These are phyloP conservation scores for Vespertilio murinus DNA, from an alignment of 2,797 vertebrate species.

Conservation along the genomic window DNA sequence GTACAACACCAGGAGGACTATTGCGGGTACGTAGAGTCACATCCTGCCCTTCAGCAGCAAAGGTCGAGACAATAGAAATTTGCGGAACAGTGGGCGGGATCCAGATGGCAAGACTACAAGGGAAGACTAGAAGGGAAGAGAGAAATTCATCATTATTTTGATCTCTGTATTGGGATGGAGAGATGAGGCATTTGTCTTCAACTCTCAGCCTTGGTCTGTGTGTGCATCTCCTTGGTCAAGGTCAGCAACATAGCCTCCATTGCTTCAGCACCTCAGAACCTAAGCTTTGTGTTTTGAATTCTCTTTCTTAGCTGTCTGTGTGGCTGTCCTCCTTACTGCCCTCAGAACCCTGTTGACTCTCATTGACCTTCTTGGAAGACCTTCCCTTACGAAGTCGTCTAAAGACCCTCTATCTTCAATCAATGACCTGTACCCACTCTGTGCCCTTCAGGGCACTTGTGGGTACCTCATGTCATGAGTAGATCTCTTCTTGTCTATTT, in stretches of 20 bases:
- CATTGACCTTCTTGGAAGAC: rapidly evolving
- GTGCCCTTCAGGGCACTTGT: background rate
- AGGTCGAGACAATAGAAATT: background rate
- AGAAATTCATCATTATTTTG: background rate
- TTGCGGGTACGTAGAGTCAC: too few relatives aligned
- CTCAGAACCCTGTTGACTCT: background rate
- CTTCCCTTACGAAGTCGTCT: background rate
- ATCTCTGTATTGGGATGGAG: background rate
- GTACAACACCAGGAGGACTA: too few relatives aligned
- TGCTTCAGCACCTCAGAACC: background rate
- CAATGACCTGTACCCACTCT: background rate
- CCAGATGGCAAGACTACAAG: background rate
- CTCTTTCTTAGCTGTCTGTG: background rate
- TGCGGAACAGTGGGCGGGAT: too few relatives aligned
- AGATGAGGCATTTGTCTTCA: background rate
- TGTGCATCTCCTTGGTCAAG: background rate
- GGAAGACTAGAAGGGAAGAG: background rate
- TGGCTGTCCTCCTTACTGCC: too few relatives aligned
- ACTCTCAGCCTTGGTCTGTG: too few relatives aligned
- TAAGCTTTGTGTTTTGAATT: background rate
- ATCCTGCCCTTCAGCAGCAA: too few relatives aligned
- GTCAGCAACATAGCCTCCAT: background rate
- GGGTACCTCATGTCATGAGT: too few relatives aligned
- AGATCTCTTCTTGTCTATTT: background rate
- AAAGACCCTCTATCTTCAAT: background rate